Base-by-base conservation (phyloP, 2,113 vertebrate species). In the Sterrhoptilus dennistouni region DNA sequence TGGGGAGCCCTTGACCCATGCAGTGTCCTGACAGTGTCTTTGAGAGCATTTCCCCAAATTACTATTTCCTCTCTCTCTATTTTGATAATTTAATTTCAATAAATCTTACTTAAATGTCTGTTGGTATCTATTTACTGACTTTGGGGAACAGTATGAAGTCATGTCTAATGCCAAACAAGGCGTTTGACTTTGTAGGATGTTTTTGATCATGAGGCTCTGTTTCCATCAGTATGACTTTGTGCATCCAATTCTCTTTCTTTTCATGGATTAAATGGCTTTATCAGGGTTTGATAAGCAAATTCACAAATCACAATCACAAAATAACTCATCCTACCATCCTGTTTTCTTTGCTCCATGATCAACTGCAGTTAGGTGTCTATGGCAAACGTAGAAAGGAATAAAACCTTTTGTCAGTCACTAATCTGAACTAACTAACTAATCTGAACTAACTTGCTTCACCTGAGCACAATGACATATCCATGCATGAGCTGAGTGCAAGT, bases 391-490 rank as follows among this genome's bases (percentile, higher is more conserved):
- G 27, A 70, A 64, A 59, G 27, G 53, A 87, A 4, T 44, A 21
- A 84, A 71, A 9, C 9, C 40, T 60, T 87, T 21, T 49, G 29
- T 25, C 44, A 57, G 36, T 28, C 24, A 29, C 21, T 45, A 36
- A 25, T 44, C 14, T 44, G 12, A 60, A 18, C 10, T 47, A 56
- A 60, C 8, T 2, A 38, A 29, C 21, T 45, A 36, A 25, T 44
- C 14, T 44, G 12, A 60, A 18, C 8, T 47, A 56, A 60, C 8
- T 2, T 53, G 27, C 28, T 56, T 89, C n/a, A 36, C 9, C 23
- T 36, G 40, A 16, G 57, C 0, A 0, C 40, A 78, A 38, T 0
- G 1, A 33, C 14, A 63, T 23, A 71, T 20, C 31, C n/a, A 16
- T 4, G 7, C 10, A 38, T 23, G 42, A 79, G 5, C 17, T 64